These are phyloP conservation scores for Lottia gigantea DNA, from an alignment of 2,888 invertebrate genomes.

Conservation along the genomic window DNA sequence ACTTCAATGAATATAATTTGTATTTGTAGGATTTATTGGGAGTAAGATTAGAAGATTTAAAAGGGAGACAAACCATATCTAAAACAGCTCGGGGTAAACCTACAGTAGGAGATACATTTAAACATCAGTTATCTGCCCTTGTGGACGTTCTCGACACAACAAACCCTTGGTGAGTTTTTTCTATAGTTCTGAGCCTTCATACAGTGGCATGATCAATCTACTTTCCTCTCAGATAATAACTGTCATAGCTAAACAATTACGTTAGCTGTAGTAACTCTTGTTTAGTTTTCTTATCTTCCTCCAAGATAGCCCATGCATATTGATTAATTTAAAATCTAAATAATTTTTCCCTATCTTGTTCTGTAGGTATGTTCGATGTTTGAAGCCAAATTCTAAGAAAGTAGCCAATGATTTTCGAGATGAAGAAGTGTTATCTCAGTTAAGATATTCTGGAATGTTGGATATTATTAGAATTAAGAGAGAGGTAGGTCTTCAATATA, in stretches of 20 bases:
- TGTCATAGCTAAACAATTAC: no score
- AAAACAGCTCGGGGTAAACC: conserved; percentile 56
- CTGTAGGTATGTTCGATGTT: conserved; percentile 60
- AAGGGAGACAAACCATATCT: conserved; percentile 56
- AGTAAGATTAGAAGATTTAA: conserved; percentile 52
- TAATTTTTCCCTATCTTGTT: no score
- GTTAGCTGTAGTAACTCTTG: no score
- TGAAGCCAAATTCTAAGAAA: conserved; percentile 60
- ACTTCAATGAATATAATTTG: no score
- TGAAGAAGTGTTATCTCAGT: conserved; percentile 52
- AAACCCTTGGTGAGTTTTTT: conserved; percentile 52
- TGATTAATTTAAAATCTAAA: no score
- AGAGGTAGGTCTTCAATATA: conserved; percentile 53
- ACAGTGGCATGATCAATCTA: neutral
- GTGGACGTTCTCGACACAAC: conserved; percentile 59
- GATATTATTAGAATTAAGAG: conserved; percentile 61
- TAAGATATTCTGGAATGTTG: conserved; percentile 61
- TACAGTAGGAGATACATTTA: conserved; percentile 62
- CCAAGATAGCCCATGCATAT: no score
- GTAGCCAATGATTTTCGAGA: conserved; percentile 48
- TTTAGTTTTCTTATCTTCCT: no score
- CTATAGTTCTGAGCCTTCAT: no score
- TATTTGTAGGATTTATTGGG: conserved; percentile 55
- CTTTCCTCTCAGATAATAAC: no score
- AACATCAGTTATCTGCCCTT: conserved; percentile 61